phyloP scores from a whole-genome alignment of 1,140 invertebrate genomes.

The Maniola jurtina region DNA sequence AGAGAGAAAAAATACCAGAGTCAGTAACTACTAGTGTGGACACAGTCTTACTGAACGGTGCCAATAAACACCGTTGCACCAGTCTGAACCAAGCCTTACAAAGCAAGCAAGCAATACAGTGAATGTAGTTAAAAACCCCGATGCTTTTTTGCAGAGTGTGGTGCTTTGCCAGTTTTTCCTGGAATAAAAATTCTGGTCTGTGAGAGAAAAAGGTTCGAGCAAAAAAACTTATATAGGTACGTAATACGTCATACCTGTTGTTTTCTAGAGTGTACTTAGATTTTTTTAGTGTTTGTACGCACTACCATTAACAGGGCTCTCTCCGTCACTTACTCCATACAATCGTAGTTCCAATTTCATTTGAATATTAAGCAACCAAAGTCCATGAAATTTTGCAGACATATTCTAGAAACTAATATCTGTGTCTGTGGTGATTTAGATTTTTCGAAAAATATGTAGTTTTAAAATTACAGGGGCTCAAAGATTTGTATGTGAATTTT shows the following conservation, averaged over 20 bases:
- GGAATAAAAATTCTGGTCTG: constrained; percentile 26
- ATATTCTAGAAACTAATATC: too few relatives aligned
- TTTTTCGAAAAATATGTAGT: too few relatives aligned
- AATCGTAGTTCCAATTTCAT: too few relatives aligned
- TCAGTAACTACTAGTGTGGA: too few relatives aligned
- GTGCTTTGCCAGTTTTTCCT: constrained; percentile 25
- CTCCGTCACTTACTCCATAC: too few relatives aligned
- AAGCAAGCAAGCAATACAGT: constrained; percentile 2
- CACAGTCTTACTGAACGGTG: neutral
- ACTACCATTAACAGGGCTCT: too few relatives aligned
- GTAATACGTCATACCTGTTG: constrained; percentile 22
- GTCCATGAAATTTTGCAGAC: too few relatives aligned
- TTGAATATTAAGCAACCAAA: too few relatives aligned
- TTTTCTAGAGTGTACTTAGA: neutral
- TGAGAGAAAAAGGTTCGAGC: constrained; percentile 17
- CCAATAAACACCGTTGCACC: neutral
- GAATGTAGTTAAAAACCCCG: constrained; percentile 12
- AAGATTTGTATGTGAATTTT: too few relatives aligned
- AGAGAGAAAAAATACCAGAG: too few relatives aligned
- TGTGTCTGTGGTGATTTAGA: too few relatives aligned
- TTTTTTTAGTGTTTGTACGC: neutral
- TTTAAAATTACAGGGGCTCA: too few relatives aligned
- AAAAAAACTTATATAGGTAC: constrained; percentile 22
- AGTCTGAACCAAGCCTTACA: neutral
- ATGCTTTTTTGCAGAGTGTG: constrained; percentile 13